These are phyloP conservation scores for Cheumatopsyche charites DNA, from an alignment of 1,140 invertebrate species.

Conservation along the genomic window DNA sequence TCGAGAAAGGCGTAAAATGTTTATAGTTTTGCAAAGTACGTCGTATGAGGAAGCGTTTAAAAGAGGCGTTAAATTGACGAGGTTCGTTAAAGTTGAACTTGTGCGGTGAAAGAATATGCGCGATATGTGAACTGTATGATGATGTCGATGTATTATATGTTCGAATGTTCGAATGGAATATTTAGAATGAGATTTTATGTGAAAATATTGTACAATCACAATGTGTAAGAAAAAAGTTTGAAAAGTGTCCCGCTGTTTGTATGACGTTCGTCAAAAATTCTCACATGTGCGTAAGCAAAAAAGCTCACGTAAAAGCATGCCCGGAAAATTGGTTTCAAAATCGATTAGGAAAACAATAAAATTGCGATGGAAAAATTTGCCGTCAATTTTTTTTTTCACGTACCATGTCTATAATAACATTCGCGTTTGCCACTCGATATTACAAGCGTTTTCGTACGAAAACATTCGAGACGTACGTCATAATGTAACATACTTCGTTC, in stretches of 20 bases:
- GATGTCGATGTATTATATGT: too few relatives aligned
- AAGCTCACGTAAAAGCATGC: not conserved
- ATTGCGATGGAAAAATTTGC: conserved; percentile 5
- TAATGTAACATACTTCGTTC: not conserved
- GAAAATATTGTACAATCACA: too few relatives aligned
- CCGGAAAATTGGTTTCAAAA: conserved; percentile 7
- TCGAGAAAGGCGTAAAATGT: too few relatives aligned
- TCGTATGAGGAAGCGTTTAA: too few relatives aligned
- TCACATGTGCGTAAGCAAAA: not conserved
- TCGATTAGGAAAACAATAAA: conserved; percentile 10
- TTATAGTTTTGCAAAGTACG: too few relatives aligned
- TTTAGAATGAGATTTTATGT: too few relatives aligned
- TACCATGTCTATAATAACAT: not conserved
- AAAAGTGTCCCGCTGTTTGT: not conserved
- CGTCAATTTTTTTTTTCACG: not conserved
- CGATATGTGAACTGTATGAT: too few relatives aligned
- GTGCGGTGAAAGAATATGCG: too few relatives aligned
- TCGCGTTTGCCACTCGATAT: not conserved
- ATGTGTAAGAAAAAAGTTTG: too few relatives aligned
- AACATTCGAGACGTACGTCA: not conserved
- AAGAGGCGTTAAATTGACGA: too few relatives aligned
- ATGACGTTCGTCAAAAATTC: not conserved
- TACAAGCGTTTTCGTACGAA: not conserved
- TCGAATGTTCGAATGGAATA: too few relatives aligned
- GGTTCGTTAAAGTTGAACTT: too few relatives aligned